Evolutionary conservation across 2,797 vertebrate species (phyloP).

Genomic region (Galago senegalensis): DNA sequence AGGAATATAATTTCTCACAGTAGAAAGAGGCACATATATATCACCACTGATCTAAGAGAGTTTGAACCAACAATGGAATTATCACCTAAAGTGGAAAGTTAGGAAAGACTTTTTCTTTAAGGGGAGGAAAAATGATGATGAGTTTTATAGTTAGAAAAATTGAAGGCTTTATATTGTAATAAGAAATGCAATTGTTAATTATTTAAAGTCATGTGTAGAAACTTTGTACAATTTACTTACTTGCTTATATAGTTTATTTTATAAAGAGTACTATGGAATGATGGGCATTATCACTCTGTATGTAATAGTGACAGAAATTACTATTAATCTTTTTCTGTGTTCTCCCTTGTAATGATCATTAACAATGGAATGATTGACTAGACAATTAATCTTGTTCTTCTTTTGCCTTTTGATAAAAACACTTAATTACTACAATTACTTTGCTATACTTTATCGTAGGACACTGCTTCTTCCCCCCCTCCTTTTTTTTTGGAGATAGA

Average conservation of each 20-base stretch:
- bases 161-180: neutral
- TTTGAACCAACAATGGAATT: neutral
- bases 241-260: neutral
- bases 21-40: neutral
- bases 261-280: neutral
- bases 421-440: neutral
- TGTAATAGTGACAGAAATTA: neutral
- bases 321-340: neutral
- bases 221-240: neutral
- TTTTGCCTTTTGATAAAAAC: neutral
- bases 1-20: neutral
- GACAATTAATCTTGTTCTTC: neutral
- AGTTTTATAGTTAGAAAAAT: neutral
- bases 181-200: neutral
- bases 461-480: neutral
- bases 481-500: neutral
- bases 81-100: constrained; percentile 39
- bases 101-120: neutral
- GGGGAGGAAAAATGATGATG: neutral
- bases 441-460: neutral
- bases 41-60: neutral
- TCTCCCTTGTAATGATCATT: neutral
- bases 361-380: neutral
- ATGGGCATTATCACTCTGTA: neutral
- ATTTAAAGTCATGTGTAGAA: constrained; percentile 15